Evolutionary conservation across 1,140 invertebrate species (phyloP).

Genomic region (Stegodyphus dumicola): DNA sequence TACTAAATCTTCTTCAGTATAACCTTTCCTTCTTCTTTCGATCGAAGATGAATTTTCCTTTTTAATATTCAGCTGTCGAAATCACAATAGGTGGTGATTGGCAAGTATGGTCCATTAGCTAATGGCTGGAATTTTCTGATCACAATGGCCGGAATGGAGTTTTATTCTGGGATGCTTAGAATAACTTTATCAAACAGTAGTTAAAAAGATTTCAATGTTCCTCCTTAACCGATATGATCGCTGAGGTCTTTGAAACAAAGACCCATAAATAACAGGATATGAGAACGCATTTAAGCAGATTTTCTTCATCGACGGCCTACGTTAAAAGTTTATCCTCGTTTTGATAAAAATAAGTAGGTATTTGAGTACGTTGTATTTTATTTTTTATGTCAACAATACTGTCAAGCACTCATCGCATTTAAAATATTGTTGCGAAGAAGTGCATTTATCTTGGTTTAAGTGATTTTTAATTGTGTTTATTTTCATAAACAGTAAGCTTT

Average conservation of each 20-base stretch:
- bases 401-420: too few relatives aligned
- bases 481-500: not conserved
- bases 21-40: conserved; percentile 3
- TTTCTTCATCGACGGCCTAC: not conserved
- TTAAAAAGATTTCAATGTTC: conserved; percentile 14
- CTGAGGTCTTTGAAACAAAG: conserved; percentile 26
- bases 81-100: conserved; percentile 12
- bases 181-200: conserved; percentile 20
- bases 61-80: not conserved
- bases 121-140: conserved; percentile 6
- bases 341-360: too few relatives aligned
- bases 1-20: conserved; percentile 8
- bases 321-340: too few relatives aligned
- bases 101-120: conserved; percentile 10
- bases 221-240: conserved; percentile 26
- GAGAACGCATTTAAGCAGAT: not conserved
- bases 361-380: not conserved
- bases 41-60: not conserved
- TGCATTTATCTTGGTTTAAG: not conserved
- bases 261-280: conserved; percentile 51
- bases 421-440: not conserved
- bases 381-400: too few relatives aligned
- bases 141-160: conserved; percentile 33
- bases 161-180: conserved; percentile 19
- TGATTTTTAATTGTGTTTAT: not conserved